Conservation (phyloP, 2,888 invertebrate species). For the Lymantria monacha region DNA sequence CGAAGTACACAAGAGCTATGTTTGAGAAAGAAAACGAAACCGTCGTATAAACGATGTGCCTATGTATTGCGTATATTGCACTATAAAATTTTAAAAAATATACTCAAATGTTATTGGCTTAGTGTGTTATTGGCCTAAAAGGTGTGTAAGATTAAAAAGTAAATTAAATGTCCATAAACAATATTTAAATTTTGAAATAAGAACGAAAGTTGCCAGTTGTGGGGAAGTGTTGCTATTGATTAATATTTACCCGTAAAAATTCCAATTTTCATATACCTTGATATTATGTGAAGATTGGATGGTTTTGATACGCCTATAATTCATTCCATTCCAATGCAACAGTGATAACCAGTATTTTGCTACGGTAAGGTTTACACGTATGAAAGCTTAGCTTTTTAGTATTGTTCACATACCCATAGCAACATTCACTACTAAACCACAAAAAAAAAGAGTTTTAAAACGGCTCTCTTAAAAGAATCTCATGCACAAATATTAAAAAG, state of each 20-base stretch:
- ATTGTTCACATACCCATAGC: conserved; percentile 35
- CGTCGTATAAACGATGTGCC: conserved; percentile 69
- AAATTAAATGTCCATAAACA: conserved; percentile 25
- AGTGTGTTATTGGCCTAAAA: conserved; percentile 31
- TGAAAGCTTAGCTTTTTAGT: conserved; percentile 61
- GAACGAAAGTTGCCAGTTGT: conserved; percentile 14
- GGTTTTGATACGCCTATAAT: conserved; percentile 64
- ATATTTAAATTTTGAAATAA: conserved; percentile 15
- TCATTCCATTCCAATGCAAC: conserved; percentile 64
- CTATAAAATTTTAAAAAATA: conserved; percentile 17
- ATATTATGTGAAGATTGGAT: conserved; percentile 37
- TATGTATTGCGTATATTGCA: conserved; percentile 37
- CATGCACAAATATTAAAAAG: conserved; percentile 15
- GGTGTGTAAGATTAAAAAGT: conserved; percentile 22
- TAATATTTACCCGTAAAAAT: conserved; percentile 12
- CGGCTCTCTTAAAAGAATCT: conserved; percentile 16
- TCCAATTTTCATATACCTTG: conserved; percentile 16
- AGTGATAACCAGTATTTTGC: conserved; percentile 66
- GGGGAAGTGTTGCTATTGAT: conserved; percentile 25
- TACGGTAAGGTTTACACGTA: conserved; percentile 60
- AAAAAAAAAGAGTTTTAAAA: background rate
- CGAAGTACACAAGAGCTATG: conserved; percentile 74
- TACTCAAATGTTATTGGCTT: conserved; percentile 32
- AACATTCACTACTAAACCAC: conserved; percentile 4
- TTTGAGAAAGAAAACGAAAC: conserved; percentile 74